Conservation (phyloP, 2,888 invertebrate species). For the Biston betularia region DNA sequence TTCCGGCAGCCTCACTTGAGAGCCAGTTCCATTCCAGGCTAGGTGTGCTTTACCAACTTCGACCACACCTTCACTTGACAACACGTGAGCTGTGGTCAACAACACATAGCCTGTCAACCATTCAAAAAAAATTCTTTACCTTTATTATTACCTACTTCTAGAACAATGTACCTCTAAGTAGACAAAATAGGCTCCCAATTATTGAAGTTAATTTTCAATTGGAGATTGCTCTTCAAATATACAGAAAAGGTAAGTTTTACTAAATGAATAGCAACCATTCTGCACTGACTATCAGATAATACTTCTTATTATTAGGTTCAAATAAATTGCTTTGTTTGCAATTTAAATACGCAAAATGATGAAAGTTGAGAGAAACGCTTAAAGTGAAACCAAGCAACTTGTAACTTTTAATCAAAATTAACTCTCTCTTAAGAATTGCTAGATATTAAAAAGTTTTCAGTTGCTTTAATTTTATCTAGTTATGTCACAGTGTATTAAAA, state of each 20-base stretch:
- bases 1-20: no score
- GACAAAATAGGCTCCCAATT: no score
- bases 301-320: neutral
- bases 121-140: no score
- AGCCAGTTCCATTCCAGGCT: no score
- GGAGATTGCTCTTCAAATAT: no score
- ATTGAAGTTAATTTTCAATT: no score
- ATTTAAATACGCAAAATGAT: conserved; percentile 1
- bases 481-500: neutral
- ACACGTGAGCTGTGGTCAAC: no score
- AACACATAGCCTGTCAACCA: no score
- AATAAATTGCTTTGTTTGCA: conserved; percentile 6
- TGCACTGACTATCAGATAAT: neutral
- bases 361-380: conserved; percentile 9
- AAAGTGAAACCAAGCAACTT: conserved; percentile 14
- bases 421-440: conserved; percentile 16
- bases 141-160: no score
- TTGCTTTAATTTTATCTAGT: conserved; percentile 12
- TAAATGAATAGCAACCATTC: neutral
- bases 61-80: no score
- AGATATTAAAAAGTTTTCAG: conserved; percentile 11
- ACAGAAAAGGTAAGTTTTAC: neutral
- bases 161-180: no score
- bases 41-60: no score
- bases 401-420: conserved; percentile 17